Evolutionary conservation across 2,888 invertebrate genomes (phyloP).

Genomic region (Ischnura elegans): DNA sequence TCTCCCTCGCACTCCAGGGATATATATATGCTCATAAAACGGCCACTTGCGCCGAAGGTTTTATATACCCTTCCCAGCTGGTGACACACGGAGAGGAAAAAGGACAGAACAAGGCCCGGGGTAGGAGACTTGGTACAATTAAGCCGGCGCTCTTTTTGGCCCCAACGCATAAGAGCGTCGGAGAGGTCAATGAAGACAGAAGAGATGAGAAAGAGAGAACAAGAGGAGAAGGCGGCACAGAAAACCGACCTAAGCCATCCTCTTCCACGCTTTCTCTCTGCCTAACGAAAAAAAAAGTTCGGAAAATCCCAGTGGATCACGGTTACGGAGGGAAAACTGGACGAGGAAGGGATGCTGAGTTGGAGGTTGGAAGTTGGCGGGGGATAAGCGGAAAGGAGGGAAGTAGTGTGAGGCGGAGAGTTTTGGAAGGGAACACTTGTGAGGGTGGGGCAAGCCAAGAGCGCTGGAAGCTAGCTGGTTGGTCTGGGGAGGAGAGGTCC

Average conservation of each 20-base stretch:
- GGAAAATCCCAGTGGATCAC: slow-evolving; percentile 46
- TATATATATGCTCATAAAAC: not conserved
- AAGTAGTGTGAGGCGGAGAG: not conserved
- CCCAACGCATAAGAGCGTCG: slow-evolving; percentile 44
- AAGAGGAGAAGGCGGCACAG: not conserved
- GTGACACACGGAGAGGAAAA: slow-evolving; percentile 11
- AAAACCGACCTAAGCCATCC: not conserved
- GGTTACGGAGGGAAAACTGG: not conserved
- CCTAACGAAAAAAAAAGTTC: not conserved
- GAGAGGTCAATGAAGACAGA: not conserved
- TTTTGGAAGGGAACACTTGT: not conserved
- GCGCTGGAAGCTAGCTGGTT: not conserved
- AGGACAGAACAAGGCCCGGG: not conserved
- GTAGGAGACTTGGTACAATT: slow-evolving; percentile 37
- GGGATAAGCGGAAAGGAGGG: not conserved
- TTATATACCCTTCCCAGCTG: slow-evolving; percentile 7
- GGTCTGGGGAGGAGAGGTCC: not conserved
- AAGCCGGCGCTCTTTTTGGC: slow-evolving; percentile 41
- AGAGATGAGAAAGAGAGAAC: not conserved
- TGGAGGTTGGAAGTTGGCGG: not conserved
- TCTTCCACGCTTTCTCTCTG: not conserved
- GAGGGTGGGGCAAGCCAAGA: not conserved
- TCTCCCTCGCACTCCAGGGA: not conserved
- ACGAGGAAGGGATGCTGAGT: not conserved
- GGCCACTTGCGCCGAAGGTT: slow-evolving; percentile 42